These are phyloP conservation scores for Netta rufina DNA, from an alignment of 2,797 vertebrate genomes.

Conservation along the genomic window DNA sequence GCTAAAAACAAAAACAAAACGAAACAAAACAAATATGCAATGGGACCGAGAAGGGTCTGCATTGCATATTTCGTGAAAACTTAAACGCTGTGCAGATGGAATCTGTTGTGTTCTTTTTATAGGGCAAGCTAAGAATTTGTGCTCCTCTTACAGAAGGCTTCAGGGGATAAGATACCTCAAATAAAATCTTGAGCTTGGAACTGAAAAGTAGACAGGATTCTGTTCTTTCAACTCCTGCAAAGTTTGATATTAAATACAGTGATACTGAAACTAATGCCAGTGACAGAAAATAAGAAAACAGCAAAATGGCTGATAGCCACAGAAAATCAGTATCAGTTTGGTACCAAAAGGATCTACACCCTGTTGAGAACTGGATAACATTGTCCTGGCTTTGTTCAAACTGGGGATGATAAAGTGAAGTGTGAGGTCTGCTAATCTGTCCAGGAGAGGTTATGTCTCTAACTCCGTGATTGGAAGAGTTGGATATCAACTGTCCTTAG, in stretches of 20 bases:
- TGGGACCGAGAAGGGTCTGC: background rate
- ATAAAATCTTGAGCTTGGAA: background rate
- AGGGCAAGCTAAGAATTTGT: background rate
- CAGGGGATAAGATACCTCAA: background rate
- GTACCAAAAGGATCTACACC: background rate
- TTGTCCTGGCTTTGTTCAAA: background rate
- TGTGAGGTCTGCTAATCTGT: background rate
- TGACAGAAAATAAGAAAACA: background rate
- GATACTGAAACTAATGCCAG: background rate
- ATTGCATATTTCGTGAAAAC: slow-evolving; percentile 8
- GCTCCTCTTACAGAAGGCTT: background rate
- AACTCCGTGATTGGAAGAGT: background rate
- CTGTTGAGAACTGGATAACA: background rate
- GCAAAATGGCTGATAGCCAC: background rate
- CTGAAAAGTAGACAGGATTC: background rate
- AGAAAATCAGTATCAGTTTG: background rate
- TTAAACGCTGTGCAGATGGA: slow-evolving; percentile 9
- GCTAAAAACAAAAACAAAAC: slow-evolving; percentile 17
- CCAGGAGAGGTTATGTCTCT: background rate
- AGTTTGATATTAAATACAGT: background rate
- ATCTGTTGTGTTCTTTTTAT: background rate
- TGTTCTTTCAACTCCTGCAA: background rate
- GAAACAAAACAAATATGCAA: background rate
- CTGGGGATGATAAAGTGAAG: background rate
- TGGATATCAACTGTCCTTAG: background rate